Evolutionary conservation across 2,113 vertebrate species (phyloP).

Genomic region (Alces alces): DNA sequence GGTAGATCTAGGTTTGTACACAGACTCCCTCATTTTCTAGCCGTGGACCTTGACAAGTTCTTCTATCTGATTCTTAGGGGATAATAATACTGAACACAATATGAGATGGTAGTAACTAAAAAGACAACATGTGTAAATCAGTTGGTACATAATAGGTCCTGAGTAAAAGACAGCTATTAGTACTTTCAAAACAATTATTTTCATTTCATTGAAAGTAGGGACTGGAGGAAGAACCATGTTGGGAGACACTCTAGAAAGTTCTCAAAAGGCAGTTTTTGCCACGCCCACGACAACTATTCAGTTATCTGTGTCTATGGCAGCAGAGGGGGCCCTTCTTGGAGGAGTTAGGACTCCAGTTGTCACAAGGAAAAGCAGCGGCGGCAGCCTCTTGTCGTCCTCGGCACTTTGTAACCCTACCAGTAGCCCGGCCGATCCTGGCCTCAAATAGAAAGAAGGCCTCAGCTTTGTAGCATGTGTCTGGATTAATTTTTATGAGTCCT

Average conservation of each 20-base stretch:
- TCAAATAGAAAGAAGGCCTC: background rate
- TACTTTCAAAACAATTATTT: slow-evolving; percentile 30
- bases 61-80: background rate
- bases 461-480: background rate
- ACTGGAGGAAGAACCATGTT: background rate
- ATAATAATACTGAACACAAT: background rate
- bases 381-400: background rate
- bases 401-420: background rate
- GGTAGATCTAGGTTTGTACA: background rate
- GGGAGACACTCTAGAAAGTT: slow-evolving; percentile 3
- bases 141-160: background rate
- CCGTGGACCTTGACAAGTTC: background rate
- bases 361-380: background rate
- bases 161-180: background rate
- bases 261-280: background rate
- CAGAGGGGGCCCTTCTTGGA: background rate
- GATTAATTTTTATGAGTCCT: slow-evolving; percentile 38
- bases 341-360: fast-evolving
- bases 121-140: background rate
- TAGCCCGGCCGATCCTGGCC: background rate
- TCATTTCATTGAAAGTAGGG: background rate
- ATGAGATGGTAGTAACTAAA: background rate
- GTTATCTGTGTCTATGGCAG: background rate
- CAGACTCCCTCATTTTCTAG: background rate
- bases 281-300: background rate